Evolutionary conservation across 2,888 invertebrate genomes (phyloP).

Genomic region (Campoplex nolae): DNA sequence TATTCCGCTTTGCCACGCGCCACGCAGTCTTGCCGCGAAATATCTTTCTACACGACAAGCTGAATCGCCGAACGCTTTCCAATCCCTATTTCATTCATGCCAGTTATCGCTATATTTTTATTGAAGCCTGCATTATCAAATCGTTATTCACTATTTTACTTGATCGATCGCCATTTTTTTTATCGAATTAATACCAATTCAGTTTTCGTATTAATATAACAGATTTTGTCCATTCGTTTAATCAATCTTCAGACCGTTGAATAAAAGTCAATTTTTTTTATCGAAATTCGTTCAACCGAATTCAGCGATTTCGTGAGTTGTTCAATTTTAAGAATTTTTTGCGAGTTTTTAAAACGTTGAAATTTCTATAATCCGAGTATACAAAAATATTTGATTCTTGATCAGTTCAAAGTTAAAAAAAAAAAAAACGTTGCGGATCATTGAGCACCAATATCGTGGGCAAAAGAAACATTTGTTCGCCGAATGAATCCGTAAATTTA

Average conservation of each 20-base stretch:
- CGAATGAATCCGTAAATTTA: background rate
- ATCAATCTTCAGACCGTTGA: background rate
- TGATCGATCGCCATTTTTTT: background rate
- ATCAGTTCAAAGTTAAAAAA: too few relatives aligned
- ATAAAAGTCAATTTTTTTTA: too few relatives aligned
- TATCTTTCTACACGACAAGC: background rate
- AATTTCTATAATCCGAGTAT: too few relatives aligned
- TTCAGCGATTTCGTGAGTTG: too few relatives aligned
- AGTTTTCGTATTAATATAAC: background rate
- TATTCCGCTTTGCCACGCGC: constrained; percentile 11
- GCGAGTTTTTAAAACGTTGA: too few relatives aligned
- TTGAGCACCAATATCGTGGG: background rate
- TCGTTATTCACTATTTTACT: background rate
- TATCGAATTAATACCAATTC: background rate
- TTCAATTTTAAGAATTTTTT: too few relatives aligned
- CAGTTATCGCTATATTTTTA: background rate
- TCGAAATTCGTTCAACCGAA: too few relatives aligned
- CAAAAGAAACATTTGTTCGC: background rate
- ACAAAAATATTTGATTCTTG: too few relatives aligned
- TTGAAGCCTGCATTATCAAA: background rate
- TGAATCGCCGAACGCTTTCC: background rate
- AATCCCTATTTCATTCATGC: constrained; percentile 2
- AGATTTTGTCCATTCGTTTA: background rate
- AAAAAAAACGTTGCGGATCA: too few relatives aligned
- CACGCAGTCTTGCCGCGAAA: constrained; percentile 15